Base-by-base conservation (phyloP, 1,140 invertebrate species). In the Drosophila baimaii region DNA sequence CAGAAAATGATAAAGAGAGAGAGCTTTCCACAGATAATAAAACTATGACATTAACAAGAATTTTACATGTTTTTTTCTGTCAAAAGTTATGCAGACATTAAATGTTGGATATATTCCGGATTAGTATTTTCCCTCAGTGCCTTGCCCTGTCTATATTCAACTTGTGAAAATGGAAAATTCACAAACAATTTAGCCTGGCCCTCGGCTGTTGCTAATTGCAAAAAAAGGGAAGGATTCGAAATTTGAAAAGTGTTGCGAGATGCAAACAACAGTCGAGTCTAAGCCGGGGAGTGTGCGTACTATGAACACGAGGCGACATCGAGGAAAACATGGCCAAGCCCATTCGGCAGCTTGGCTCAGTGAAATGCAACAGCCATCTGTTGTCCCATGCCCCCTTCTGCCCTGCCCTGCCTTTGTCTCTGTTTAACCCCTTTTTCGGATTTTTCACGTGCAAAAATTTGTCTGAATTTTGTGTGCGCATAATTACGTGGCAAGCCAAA, bases 141-240 rank as follows among this genome's bases (percentile, higher is more conserved):
- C 15, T n/a, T 6, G 23, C 23, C 55, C 31, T 49, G 66, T 62
- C 61, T 37, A 46, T 64, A 49, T 33, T 55, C 25, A 44, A 39
- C 27, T 56, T 65, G 43, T 23, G 55, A 31, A 64, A 64, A 64
- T 64, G 69, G 21, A 37, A 77, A 80, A 78, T 81, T 76, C 70
- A 88, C 79, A 88, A 86, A 79, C 83, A 86, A 86, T 86, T 88
- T 82, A 54, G 41, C 55, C 44, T 69, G 56, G 49, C 74, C 63
- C 74, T 43, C 37, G 73, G 63, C 74, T 61, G 75, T 77, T 88
- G 83, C 83, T 82, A 86, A 86, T 81, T 85, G 82, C 82, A 76
- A 77, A 77, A 81, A 77, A 64, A 56, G 29, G 37, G 13, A 54
- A 51, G 35, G 81, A 80, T 52, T 66, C 51, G 33, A 57, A 84